Evolutionary conservation across 2,888 invertebrate species (phyloP).

Genomic region (Dryocosmus kuriphilus): DNA sequence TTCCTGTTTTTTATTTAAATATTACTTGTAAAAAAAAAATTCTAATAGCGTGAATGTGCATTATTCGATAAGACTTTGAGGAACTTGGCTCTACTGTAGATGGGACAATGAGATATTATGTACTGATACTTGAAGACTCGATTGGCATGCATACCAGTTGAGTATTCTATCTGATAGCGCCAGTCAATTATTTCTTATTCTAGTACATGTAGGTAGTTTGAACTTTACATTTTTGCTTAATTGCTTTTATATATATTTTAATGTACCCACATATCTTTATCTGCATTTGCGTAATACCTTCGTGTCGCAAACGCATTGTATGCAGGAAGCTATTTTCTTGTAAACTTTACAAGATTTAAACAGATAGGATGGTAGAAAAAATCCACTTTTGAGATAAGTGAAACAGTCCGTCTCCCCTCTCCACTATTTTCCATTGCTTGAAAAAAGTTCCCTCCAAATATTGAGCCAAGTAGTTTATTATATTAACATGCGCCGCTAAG

Average conservation of each 20-base stretch:
- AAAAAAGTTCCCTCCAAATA: too few relatives aligned
- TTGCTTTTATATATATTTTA: slow-evolving; percentile 25
- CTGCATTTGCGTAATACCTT: slow-evolving; percentile 30
- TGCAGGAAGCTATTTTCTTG: too few relatives aligned
- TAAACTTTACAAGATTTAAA: too few relatives aligned
- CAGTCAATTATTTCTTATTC: neutral
- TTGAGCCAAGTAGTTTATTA: too few relatives aligned
- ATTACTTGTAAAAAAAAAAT: slow-evolving; percentile 33
- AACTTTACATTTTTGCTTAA: neutral
- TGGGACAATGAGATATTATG: neutral
- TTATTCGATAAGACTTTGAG: slow-evolving; percentile 3
- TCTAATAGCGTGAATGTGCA: slow-evolving; percentile 30
- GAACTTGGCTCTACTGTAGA: slow-evolving; percentile 11
- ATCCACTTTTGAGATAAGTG: too few relatives aligned
- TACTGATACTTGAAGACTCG: slow-evolving; percentile 17
- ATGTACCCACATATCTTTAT: neutral
- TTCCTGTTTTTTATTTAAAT: slow-evolving; percentile 32
- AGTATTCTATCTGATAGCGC: neutral
- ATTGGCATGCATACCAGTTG: slow-evolving; percentile 20
- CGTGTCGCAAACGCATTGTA: neutral
- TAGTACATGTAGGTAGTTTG: neutral
- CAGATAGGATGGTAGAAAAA: too few relatives aligned
- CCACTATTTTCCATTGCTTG: too few relatives aligned
- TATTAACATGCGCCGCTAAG: too few relatives aligned
- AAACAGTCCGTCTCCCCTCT: too few relatives aligned